These are phyloP conservation scores for Galemys pyrenaicus DNA, from an alignment of 2,113 vertebrate genomes.

Conservation along the genomic window DNA sequence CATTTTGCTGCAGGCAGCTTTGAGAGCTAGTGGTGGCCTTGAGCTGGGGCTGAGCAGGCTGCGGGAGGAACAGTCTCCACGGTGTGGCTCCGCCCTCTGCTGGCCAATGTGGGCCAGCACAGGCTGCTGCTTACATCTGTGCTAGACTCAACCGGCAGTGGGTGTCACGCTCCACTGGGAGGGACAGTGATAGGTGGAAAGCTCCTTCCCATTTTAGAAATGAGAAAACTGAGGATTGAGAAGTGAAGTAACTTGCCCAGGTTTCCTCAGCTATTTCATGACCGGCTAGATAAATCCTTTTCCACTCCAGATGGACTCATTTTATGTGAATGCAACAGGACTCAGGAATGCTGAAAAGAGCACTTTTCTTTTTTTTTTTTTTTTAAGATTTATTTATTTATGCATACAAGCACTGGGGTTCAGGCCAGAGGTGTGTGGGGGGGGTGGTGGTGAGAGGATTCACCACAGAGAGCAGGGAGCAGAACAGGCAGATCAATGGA, in stretches of 20 bases:
- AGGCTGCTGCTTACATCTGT: accelerated
- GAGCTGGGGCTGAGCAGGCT: accelerated
- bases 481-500: too few relatives aligned
- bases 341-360: neutral
- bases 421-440: too few relatives aligned
- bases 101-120: neutral
- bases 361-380: too few relatives aligned
- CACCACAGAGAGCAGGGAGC: too few relatives aligned
- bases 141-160: accelerated
- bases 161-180: neutral
- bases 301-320: neutral
- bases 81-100: constrained; percentile 58
- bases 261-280: neutral
- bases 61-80: neutral
- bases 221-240: neutral
- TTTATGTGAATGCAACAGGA: neutral
- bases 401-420: too few relatives aligned
- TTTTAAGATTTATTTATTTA: too few relatives aligned
- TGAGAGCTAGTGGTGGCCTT: neutral
- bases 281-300: neutral
- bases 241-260: neutral
- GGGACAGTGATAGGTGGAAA: neutral
- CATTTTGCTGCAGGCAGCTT: accelerated
- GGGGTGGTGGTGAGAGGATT: too few relatives aligned
- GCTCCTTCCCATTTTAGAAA: neutral